Evolutionary conservation across 1,140 invertebrate species (phyloP).

Genomic region (Aphaenogaster rudis): DNA sequence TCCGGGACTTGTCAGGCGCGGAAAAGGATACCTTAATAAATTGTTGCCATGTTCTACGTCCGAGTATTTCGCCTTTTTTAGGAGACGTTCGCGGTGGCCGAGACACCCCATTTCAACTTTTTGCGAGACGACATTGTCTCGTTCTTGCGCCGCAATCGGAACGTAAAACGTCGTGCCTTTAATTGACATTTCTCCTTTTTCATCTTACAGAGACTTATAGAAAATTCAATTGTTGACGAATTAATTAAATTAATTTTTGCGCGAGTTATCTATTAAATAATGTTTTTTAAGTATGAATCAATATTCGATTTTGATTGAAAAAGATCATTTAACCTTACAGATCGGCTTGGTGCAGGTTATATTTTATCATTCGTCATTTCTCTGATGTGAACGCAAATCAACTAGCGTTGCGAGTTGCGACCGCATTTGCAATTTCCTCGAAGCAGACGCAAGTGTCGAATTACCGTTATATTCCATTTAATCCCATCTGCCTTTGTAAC

Average conservation of each 20-base stretch:
- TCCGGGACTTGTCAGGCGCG: constrained; percentile 71
- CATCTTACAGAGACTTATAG: neutral
- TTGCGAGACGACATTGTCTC: constrained; percentile 69
- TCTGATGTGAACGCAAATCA: neutral
- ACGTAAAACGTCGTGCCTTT: constrained; percentile 1
- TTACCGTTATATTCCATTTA: constrained; percentile 30
- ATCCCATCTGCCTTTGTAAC: constrained; percentile 55
- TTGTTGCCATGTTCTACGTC: constrained; percentile 71
- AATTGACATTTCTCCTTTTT: neutral
- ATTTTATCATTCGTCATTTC: neutral
- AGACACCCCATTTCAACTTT: constrained; percentile 65
- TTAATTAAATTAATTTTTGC: neutral
- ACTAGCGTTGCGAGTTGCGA: neutral
- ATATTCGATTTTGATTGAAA: neutral
- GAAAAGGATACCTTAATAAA: constrained; percentile 78
- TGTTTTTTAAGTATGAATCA: neutral
- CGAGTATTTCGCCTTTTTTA: constrained; percentile 63
- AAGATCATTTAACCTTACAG: neutral
- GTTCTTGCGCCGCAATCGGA: constrained; percentile 5
- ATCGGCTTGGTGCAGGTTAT: neutral
- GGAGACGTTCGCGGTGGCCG: constrained; percentile 53
- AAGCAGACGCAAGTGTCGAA: neutral
- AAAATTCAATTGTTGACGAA: neutral
- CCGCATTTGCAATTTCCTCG: neutral
- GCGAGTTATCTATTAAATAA: neutral